Conservation (phyloP, 1,140 invertebrate genomes). For the Acromyrmex heyeri region DNA sequence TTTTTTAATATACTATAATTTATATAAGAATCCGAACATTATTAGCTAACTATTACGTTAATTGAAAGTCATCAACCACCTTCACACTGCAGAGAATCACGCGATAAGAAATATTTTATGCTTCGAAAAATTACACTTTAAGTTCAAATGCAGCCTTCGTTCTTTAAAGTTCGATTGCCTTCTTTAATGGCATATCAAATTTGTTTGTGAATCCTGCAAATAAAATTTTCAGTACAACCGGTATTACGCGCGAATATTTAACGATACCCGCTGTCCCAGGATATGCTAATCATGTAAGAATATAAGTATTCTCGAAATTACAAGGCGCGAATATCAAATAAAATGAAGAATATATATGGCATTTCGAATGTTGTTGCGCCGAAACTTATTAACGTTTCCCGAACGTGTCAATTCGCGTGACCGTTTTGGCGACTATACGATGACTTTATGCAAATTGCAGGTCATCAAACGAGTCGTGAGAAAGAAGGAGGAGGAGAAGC, state of each 20-base stretch:
- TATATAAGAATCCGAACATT: neutral
- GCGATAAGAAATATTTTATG: neutral
- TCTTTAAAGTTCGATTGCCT: neutral
- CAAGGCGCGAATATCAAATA: conserved; percentile 42
- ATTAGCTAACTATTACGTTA: neutral
- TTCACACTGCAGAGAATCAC: neutral
- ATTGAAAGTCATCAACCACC: neutral
- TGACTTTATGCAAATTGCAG: conserved; percentile 68
- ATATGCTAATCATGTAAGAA: conserved; percentile 18
- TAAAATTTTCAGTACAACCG: neutral
- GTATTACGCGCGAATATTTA: conserved; percentile 43
- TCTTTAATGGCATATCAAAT: conserved; percentile 14
- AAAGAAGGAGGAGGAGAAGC: neutral
- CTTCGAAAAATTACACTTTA: neutral
- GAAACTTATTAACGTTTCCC: conserved; percentile 63
- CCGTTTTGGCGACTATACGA: neutral
- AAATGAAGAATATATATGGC: conserved; percentile 4
- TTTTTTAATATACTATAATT: neutral
- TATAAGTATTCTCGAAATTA: conserved; percentile 19
- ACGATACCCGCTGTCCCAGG: neutral
- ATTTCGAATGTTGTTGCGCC: neutral
- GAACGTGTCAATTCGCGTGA: conserved; percentile 65
- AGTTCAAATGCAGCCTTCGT: neutral
- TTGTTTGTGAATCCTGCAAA: conserved; percentile 12
- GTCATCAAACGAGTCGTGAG: conserved; percentile 57